Base-by-base conservation (phyloP, 2,888 invertebrate species). In the Desoria tigrina region DNA sequence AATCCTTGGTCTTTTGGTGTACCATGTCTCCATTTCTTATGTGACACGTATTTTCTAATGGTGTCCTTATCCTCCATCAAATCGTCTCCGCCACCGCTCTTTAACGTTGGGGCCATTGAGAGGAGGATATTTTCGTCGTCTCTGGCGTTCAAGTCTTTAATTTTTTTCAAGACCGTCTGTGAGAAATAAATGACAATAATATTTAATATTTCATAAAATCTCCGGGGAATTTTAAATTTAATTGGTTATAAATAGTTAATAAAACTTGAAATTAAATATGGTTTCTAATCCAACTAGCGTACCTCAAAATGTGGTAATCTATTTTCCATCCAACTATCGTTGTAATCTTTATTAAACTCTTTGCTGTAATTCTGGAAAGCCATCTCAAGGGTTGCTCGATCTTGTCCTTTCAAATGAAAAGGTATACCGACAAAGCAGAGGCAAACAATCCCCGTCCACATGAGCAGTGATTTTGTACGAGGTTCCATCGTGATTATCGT, bases 331-430 rank as follows among this genome's bases (percentile, higher is more conserved):
- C 61, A 50, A 6, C 23, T 42, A 16, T 55, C 51, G 32, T 78
- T 79, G 76, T 86, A 86, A 74, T 79, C 81, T 81, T 85, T 86
- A 76, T 85, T 84, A 74, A 81, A 85, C 76, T 82, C 81, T 74
- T 79, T 71, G 16, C 85, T 79, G 72, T 84, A 86, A 26, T 82
- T 79, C 57, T 83, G 79, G 72, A 85, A 86, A 76, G 81, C 78
- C 16, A 64, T 16, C 54, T 77, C 75, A 1, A 81, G 77, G 65
- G 79, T 78, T 28, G 66, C 67, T 2, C 66, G 77, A 45, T 78
- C 76, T 1, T 79, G 77, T n/a, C 82, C 77, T 74, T 79, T 78
- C 55, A 84, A 79, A 55, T 76, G 74, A 55, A 78, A 77, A 7
- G 84, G 84, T 71, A 84, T 80, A 1, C 81, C 81, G 54, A 76